phyloP scores from a whole-genome alignment of 2,888 invertebrate genomes.

The Sialis fuliginosa region DNA sequence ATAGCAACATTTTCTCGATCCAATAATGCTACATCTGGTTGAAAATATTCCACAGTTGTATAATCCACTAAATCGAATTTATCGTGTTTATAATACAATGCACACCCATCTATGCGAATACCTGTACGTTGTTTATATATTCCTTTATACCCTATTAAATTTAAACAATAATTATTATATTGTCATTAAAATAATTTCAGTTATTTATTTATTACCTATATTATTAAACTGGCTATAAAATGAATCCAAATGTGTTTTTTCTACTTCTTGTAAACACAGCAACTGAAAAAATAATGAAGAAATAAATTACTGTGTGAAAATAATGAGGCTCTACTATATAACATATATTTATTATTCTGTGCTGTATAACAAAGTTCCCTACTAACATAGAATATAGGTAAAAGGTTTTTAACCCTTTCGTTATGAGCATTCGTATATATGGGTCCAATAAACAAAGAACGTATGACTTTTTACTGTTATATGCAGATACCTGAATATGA shows the following conservation, averaged over 20 bases:
- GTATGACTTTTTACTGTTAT: too few species aligned
- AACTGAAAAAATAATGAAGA: too few species aligned
- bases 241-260: constrained; percentile 47
- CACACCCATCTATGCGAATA: constrained; percentile 71
- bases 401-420: too few species aligned
- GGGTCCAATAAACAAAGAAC: too few species aligned
- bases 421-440: too few species aligned
- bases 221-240: constrained; percentile 36
- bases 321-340: background rate
- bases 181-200: too few species aligned
- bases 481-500: too few species aligned
- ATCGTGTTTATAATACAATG: constrained; percentile 58
- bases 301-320: too few species aligned
- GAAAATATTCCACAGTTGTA: constrained; percentile 50
- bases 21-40: constrained; percentile 41
- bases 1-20: constrained; percentile 81
- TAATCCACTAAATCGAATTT: constrained; percentile 48
- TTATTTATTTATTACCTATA: constrained; percentile 12
- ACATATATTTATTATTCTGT: too few species aligned
- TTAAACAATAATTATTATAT: background rate
- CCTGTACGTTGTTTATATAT: constrained; percentile 74
- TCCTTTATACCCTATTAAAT: constrained; percentile 44
- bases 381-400: background rate
- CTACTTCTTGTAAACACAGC: constrained; percentile 81
- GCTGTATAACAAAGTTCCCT: background rate